Evolutionary conservation across 1,140 invertebrate genomes (phyloP).

Genomic region (Eupeodes corollae): DNA sequence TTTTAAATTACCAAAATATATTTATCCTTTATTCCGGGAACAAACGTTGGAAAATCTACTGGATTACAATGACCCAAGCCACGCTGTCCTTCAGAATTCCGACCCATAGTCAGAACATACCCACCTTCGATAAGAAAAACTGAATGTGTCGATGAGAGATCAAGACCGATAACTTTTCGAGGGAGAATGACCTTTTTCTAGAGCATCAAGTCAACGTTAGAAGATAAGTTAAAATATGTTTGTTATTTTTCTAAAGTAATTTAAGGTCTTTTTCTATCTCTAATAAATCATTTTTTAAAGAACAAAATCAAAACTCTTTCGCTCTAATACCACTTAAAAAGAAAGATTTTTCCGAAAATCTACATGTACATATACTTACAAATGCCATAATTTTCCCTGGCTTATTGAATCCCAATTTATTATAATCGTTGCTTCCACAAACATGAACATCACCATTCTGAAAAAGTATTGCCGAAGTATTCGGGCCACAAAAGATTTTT

Average conservation of each 20-base stretch:
- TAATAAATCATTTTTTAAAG: too few relatives aligned
- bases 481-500: slow-evolving; percentile 49
- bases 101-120: slow-evolving; percentile 53
- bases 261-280: too few relatives aligned
- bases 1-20: slow-evolving; percentile 40
- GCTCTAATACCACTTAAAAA: too few relatives aligned
- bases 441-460: slow-evolving; percentile 50
- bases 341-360: too few relatives aligned
- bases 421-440: slow-evolving; percentile 56
- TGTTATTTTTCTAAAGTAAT: neutral
- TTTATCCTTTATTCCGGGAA: slow-evolving; percentile 44
- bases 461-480: slow-evolving; percentile 55
- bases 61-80: slow-evolving; percentile 34
- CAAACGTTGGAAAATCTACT: slow-evolving; percentile 39
- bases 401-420: slow-evolving; percentile 53
- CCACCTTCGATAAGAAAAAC: slow-evolving; percentile 54
- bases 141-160: slow-evolving; percentile 47
- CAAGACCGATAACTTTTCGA: slow-evolving; percentile 40
- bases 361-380: slow-evolving; percentile 14
- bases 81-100: slow-evolving; percentile 47
- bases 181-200: slow-evolving; percentile 26
- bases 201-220: too few relatives aligned
- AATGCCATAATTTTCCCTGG: slow-evolving; percentile 24
- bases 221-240: slow-evolving; percentile 1
- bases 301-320: too few relatives aligned